Evolutionary conservation across 2,888 invertebrate species (phyloP).

Genomic region (Zootermopsis nevadensis): DNA sequence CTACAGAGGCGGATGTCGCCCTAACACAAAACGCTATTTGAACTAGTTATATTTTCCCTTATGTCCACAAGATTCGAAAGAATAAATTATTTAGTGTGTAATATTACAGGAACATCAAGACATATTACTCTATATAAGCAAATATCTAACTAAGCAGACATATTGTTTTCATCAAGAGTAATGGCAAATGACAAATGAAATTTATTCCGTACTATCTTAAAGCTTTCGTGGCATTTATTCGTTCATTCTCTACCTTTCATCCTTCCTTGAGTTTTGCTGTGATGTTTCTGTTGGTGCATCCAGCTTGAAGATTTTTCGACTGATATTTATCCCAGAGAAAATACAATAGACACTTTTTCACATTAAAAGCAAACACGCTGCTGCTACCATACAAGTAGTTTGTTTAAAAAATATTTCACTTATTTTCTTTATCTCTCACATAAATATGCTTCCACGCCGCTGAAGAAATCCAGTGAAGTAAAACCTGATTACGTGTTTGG

Average conservation of each 20-base stretch:
- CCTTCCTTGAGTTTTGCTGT: slow-evolving; percentile 6
- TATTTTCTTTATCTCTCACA: neutral
- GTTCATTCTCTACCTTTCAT: slow-evolving; percentile 35
- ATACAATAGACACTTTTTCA: slow-evolving; percentile 1
- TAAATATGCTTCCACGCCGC: neutral
- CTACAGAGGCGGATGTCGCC: too few relatives aligned
- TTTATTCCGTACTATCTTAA: too few relatives aligned
- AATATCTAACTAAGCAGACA: too few relatives aligned
- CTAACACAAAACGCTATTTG: too few relatives aligned
- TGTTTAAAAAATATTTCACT: neutral
- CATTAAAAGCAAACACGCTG: neutral
- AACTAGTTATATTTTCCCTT: too few relatives aligned
- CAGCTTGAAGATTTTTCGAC: slow-evolving; percentile 1
- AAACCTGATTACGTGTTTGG: neutral
- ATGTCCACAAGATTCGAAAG: too few relatives aligned
- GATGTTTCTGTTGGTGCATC: slow-evolving; percentile 31
- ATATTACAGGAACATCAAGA: too few relatives aligned
- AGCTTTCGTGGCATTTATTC: too few relatives aligned
- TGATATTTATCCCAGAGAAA: neutral
- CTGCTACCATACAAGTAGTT: neutral
- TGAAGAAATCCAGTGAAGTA: neutral
- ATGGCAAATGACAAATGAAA: too few relatives aligned
- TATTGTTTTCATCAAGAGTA: too few relatives aligned
- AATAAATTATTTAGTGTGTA: too few relatives aligned
- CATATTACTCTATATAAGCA: too few relatives aligned